phyloP scores from a whole-genome alignment of 2,797 vertebrate genomes.

The Cirrhinus molitorella region DNA sequence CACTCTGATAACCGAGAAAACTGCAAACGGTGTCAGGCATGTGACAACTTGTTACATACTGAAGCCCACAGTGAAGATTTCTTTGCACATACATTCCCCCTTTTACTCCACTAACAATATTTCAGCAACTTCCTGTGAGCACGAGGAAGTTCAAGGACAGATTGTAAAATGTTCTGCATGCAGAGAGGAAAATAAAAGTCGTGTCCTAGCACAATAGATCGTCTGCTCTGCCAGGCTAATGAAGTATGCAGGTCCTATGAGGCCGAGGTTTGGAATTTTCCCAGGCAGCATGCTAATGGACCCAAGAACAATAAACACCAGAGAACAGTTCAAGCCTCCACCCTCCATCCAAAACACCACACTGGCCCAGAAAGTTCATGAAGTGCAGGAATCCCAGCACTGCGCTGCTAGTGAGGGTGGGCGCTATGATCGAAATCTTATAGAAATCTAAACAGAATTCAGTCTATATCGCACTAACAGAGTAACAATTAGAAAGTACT shows the following conservation, averaged over 20 bases:
- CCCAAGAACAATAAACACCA: slow-evolving; percentile 28
- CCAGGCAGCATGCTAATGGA: slow-evolving; percentile 49
- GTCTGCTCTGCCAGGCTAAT: slow-evolving; percentile 40
- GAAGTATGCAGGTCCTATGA: slow-evolving; percentile 17
- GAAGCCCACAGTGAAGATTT: neutral
- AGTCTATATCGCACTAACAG: neutral
- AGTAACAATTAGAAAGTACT: neutral
- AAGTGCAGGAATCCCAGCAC: neutral
- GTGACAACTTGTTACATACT: slow-evolving; percentile 29
- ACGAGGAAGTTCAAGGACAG: neutral
- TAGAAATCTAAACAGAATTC: neutral
- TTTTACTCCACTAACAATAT: neutral
- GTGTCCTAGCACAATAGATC: slow-evolving; percentile 23
- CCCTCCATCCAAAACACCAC: slow-evolving; percentile 16
- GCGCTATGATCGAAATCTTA: neutral
- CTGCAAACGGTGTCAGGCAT: neutral
- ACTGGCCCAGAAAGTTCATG: neutral
- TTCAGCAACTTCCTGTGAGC: neutral
- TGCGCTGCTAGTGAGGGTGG: neutral
- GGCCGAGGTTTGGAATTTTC: slow-evolving; percentile 15
- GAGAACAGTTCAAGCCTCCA: slow-evolving; percentile 5
- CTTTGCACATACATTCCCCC: neutral
- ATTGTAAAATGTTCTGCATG: neutral
- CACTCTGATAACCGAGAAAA: neutral
- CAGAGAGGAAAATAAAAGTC: slow-evolving; percentile 14